Evolutionary conservation across 2,888 invertebrate genomes (phyloP), one percentile per base, ranked within the genome.

Genomic region (Lithophane leautieri): DNA sequence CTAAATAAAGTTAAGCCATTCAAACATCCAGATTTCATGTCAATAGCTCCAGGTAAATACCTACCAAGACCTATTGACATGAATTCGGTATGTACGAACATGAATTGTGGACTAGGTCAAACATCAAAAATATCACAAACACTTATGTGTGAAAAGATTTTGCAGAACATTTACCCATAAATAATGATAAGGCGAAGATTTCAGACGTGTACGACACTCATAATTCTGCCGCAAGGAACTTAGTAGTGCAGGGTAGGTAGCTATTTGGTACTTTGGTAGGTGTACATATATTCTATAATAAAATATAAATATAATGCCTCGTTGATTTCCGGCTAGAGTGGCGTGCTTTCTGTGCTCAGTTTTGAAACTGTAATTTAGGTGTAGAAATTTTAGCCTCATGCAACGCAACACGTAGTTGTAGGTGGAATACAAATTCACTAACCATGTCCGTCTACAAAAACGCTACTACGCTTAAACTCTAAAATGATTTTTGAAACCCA

Each of bases 141-240:
- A 54, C 58, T 52, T 14, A 62, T 40, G 44, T 88, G 87, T 86
- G 87, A 79, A 86, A 85, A 75, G 86, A 90, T 88, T 89, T 91
- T 90, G 89, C 89, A 88, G 88, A 87, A 90, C 86, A 91, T 89
- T 88, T 81, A 86, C 56, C 56, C 44, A 66, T 72, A 71, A 79
- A 78, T 89, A 90, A 90, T 90, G 89, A 92, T 91, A 92, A 90
- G 85, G 83, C 85, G 84, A 84, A 83, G 80, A 86, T 82, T 86
- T 75, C 73, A 76, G 60, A 1, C 70, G 44, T 68, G 83, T 85
- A 82, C 84, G 79, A 89, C 84, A 84, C 85, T 79, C 87, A 87
- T 90, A 90, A 89, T 86, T 89, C 85, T 88, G 84, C 85, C 85
- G 74, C 81, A 47, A 19, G 70, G 50, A 65, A n/a, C 14, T 79